Evolutionary conservation across 53 echinoderm and acorn worm species (phyloP), one percentile per base, ranked within the genome.

Genomic region (Glandiceps talaboti): DNA sequence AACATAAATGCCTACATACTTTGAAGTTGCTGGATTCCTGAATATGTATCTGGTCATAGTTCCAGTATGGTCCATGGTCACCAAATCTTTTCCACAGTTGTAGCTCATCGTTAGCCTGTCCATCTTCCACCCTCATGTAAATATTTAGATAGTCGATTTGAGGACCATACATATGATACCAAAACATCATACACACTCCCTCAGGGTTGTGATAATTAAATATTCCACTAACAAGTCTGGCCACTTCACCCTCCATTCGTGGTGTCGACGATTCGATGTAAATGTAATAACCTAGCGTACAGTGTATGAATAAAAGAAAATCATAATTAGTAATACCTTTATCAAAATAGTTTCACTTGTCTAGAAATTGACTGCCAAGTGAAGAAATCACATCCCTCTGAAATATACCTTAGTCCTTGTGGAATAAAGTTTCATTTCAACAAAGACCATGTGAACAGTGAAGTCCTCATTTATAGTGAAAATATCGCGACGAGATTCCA

Each of bases 201-300:
- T 45, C 64, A 12, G 64, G 64, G 6, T 45, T 6, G 64, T 45
- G 64, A 20, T 45, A 45, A 20, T 45, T 45, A 20, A 45, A 45
- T 33, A 83, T 76, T 30, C 84, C 83, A 45, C 12, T 73, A 20
- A 94, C 83, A 14, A 94, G 82, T 80, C 85, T 85, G 0, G 94
- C 94, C 28, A 30, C 27, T 30, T 94, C 92, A 14, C 81, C 88
- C 0, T 33, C 33, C 14, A 74, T 30, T 1, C 92, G 88, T 0
- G 90, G 92, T 27, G 83, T 45, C 64, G 64, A 45, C 64, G 64
- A 45, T 45, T 45, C 64, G 20, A 45, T 20, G 64, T 12, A 45
- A 12, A 45, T 45, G 64, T 45, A 45, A 20, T 45, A 45, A 45
- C 64, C 64, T 45, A n/a, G n/a, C n/a, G n/a, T n/a, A n/a, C n/a